Percentiles rank a stretch among this genome's conserved stretches.
phyloP scores from a whole-genome alignment of 2,888 invertebrate species.

The Notodonta dromedarius region DNA sequence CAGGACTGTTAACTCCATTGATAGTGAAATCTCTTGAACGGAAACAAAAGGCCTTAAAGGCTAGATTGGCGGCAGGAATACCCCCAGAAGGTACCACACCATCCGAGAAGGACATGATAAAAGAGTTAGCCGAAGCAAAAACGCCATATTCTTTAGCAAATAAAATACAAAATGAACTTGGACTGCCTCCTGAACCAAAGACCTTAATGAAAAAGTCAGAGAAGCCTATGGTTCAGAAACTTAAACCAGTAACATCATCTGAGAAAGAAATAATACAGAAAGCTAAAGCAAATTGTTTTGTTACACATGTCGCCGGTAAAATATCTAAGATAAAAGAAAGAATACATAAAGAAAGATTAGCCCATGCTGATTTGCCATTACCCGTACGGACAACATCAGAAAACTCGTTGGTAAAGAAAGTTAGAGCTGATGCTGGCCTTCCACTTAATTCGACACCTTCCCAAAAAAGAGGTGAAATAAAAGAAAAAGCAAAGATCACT shows the following conservation, averaged over 20 bases:
- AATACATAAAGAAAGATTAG: conserved; percentile 47
- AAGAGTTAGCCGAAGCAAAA: conserved; percentile 16
- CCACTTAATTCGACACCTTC: conserved; percentile 47
- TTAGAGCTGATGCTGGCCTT: conserved; percentile 40
- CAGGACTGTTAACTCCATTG: conserved; percentile 38
- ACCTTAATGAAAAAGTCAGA: conserved; percentile 19
- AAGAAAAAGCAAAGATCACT: conserved; percentile 47
- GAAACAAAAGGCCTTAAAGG: conserved; percentile 42
- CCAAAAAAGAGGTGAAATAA: conserved; percentile 47
- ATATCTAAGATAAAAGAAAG: conserved; percentile 47
- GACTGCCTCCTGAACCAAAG: conserved; percentile 31
- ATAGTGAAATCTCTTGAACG: conserved; percentile 35
- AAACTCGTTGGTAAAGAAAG: conserved; percentile 48
- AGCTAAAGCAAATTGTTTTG: conserved; percentile 51
- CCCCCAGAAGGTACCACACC: conserved; percentile 38
- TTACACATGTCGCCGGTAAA: conserved; percentile 54
- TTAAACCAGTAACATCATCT: conserved; percentile 44
- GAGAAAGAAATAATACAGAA: conserved; percentile 45
- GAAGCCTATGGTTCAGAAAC: conserved; percentile 39
- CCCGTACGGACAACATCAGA: conserved; percentile 61
- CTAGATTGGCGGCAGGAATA: conserved; percentile 17
- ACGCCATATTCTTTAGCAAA: conserved; percentile 32
- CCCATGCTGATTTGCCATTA: conserved; percentile 51
- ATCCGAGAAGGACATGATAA: conserved; percentile 38
- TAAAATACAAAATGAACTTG: conserved; percentile 29